phyloP scores from a whole-genome alignment of 1,140 invertebrate genomes.

The Schmidtea mediterranea region DNA sequence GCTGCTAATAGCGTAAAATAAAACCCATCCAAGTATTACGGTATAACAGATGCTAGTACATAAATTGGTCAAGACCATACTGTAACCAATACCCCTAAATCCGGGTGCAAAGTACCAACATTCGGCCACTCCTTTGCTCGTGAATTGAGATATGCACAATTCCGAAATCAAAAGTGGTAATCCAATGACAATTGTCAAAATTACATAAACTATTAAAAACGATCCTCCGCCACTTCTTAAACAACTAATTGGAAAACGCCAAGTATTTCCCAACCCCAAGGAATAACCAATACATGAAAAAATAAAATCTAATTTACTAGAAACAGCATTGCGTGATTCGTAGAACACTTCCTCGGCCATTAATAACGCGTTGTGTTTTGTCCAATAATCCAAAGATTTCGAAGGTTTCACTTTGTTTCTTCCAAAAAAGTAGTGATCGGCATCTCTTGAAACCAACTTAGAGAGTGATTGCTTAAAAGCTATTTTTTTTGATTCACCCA shows the following conservation, averaged over 20 bases:
- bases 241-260: constrained; percentile 41
- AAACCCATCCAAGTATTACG: too few species aligned
- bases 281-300: constrained; percentile 48
- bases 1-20: too few species aligned
- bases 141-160: constrained; percentile 4
- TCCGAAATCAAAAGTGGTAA: constrained; percentile 8
- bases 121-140: constrained; percentile 1
- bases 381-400: too few species aligned
- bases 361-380: too few species aligned
- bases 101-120: constrained; percentile 6
- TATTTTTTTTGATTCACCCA: too few species aligned
- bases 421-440: too few species aligned
- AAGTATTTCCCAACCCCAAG: constrained; percentile 46
- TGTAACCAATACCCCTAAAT: constrained; percentile 4
- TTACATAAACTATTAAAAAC: constrained; percentile 7
- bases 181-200: constrained; percentile 1
- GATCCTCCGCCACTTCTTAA: not conserved
- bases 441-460: too few species aligned
- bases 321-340: not conserved
- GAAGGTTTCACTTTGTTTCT: too few species aligned
- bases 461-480: too few species aligned
- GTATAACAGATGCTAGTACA: too few species aligned
- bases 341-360: too few species aligned
- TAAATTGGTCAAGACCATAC: too few species aligned
- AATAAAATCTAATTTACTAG: constrained; percentile 45